Percentiles rank a stretch among this genome's conserved stretches.
phyloP scores from a whole-genome alignment of 2,888 invertebrate species.

The Endomychus coccineus region DNA sequence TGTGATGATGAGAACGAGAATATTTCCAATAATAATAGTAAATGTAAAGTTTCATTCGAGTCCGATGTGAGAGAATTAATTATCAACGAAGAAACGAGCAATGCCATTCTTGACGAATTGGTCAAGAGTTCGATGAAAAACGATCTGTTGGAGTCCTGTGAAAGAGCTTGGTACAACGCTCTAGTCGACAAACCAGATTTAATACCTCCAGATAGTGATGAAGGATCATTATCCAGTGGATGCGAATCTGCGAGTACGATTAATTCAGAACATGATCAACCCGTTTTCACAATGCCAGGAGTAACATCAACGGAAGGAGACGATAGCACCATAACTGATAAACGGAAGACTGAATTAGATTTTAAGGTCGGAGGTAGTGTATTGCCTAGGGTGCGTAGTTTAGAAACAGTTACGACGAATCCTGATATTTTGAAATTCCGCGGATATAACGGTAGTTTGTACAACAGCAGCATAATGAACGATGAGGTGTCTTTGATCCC shows the following conservation, averaged over 20 bases:
- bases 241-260: slow-evolving; percentile 74
- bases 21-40: slow-evolving; percentile 13
- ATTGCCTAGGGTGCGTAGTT: slow-evolving; percentile 34
- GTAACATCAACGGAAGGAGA: slow-evolving; percentile 20
- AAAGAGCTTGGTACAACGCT: slow-evolving; percentile 36
- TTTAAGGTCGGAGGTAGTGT: slow-evolving; percentile 43
- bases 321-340: slow-evolving; percentile 27
- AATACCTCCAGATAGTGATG: slow-evolving; percentile 60
- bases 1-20: slow-evolving; percentile 21
- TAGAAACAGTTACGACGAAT: slow-evolving; percentile 27
- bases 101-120: slow-evolving; percentile 36
- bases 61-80: no score
- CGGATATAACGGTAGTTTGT: slow-evolving; percentile 27
- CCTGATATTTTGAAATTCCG: slow-evolving; percentile 35
- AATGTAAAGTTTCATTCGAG: slow-evolving; percentile 7
- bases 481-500: slow-evolving; percentile 43
- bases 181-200: slow-evolving; percentile 39
- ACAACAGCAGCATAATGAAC: slow-evolving; percentile 28
- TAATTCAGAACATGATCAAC: slow-evolving; percentile 50
- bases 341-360: slow-evolving; percentile 38
- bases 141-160: slow-evolving; percentile 38
- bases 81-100: slow-evolving; percentile 37
- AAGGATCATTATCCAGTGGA: slow-evolving; percentile 71
- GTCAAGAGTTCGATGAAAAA: slow-evolving; percentile 34
- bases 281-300: slow-evolving; percentile 22